These are phyloP conservation scores for Diaprepes abbreviatus DNA, from an alignment of 2,888 invertebrate species.

Conservation along the genomic window DNA sequence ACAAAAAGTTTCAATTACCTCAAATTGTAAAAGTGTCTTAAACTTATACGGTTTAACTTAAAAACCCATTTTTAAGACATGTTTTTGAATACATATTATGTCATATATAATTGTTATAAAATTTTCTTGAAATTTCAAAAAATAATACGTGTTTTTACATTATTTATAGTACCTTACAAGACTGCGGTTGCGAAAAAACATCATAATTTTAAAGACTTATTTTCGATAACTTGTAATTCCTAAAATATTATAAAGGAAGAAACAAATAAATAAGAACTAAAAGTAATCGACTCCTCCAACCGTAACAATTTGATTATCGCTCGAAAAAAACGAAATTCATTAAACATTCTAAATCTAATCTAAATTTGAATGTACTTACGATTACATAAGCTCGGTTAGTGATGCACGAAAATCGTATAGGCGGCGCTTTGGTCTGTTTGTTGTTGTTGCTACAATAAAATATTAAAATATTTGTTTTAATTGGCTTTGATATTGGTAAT, in stretches of 20 bases:
- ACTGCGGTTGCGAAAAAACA: too few relatives aligned
- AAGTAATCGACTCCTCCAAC: neutral
- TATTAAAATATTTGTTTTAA: conserved; percentile 3
- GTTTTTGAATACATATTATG: too few relatives aligned
- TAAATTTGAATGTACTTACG: neutral
- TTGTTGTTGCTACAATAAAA: neutral
- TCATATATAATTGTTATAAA: too few relatives aligned
- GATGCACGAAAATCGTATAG: conserved; percentile 7
- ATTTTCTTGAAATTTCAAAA: too few relatives aligned
- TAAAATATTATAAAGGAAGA: neutral
- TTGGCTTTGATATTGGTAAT: neutral
- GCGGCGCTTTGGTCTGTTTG: conserved; percentile 9
- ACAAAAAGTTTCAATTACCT: too few relatives aligned
- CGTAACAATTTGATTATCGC: neutral
- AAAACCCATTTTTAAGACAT: too few relatives aligned
- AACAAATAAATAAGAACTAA: neutral
- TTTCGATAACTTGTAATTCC: neutral
- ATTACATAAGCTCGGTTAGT: conserved; percentile 1
- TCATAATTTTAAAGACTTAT: neutral
- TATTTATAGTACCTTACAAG: too few relatives aligned
- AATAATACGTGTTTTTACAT: too few relatives aligned
- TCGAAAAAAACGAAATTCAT: conserved; percentile 4
- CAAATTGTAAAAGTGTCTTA: too few relatives aligned
- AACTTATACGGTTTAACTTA: too few relatives aligned
- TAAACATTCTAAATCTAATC: neutral